These are phyloP conservation scores for Xanthia togata DNA, from an alignment of 2,888 invertebrate genomes.

Conservation along the genomic window DNA sequence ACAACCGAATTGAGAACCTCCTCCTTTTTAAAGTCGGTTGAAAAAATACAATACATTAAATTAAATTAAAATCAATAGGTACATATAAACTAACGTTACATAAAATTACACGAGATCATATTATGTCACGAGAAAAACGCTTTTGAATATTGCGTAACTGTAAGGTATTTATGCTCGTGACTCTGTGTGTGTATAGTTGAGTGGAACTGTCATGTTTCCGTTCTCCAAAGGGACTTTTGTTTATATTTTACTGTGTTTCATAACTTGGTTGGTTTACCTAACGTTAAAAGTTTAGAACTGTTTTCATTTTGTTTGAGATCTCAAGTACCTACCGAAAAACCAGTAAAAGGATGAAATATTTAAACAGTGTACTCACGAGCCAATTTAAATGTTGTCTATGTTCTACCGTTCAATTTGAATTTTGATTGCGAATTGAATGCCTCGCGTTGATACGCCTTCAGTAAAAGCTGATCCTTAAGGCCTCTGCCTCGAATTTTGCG, in stretches of 20 bases:
- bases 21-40: too few species aligned
- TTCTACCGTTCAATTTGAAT: background rate
- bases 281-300: background rate
- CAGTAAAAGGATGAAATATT: background rate
- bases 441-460: background rate
- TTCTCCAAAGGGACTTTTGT: background rate
- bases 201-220: background rate
- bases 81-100: too few species aligned
- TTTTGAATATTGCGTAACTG: background rate
- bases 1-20: too few species aligned
- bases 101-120: too few species aligned
- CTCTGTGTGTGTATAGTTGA: too few species aligned
- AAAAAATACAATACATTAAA: too few species aligned
- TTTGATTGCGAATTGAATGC: background rate
- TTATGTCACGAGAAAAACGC: background rate
- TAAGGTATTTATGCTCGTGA: too few species aligned
- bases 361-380: too few species aligned
- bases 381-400: background rate
- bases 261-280: too few species aligned
- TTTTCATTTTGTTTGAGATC: background rate
- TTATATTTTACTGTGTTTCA: background rate
- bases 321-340: background rate
- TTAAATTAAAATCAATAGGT: too few species aligned
- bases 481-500: too few species aligned
- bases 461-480: background rate